Percentiles rank a stretch among this genome's conserved stretches.
phyloP scores from a whole-genome alignment of 1,140 invertebrate genomes.

The Lasaia peninsularis region DNA sequence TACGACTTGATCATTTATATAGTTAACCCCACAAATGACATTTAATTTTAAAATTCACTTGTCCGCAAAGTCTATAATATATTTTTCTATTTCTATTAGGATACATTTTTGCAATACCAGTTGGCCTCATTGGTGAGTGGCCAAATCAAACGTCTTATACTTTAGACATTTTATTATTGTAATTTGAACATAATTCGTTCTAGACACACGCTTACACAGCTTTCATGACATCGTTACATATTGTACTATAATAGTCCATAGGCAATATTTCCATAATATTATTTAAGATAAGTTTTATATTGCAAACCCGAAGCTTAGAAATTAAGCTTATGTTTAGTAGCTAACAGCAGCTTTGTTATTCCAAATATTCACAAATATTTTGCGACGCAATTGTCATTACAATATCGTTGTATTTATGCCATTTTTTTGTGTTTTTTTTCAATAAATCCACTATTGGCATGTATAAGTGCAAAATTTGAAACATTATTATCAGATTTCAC shows the following conservation, averaged over 20 bases:
- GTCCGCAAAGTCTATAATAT: constrained; percentile 32
- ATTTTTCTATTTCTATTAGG: constrained; percentile 68
- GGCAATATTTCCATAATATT: not conserved
- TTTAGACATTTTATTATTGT: constrained; percentile 18
- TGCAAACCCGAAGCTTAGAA: not conserved
- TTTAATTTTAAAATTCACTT: constrained; percentile 17
- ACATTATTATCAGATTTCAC: no score
- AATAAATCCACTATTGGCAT: not conserved
- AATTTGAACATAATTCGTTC: constrained; percentile 15
- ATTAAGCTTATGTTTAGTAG: constrained; percentile 21
- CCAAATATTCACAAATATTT: constrained; percentile 34
- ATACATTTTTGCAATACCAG: constrained; percentile 72
- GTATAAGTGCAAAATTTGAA: not conserved
- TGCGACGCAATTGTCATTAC: constrained; percentile 28
- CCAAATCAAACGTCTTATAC: constrained; percentile 22
- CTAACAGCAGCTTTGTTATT: constrained; percentile 21
- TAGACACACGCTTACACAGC: constrained; percentile 20
- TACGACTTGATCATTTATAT: not conserved
- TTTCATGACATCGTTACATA: constrained; percentile 11
- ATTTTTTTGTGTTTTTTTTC: not conserved
- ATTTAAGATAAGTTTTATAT: constrained; percentile 4
- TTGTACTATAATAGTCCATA: constrained; percentile 1
- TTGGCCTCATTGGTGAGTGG: constrained; percentile 72
- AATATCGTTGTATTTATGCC: not conserved
- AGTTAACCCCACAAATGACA: constrained; percentile 10